These are phyloP conservation scores for Adrianichthys oophorus DNA, from an alignment of 2,797 vertebrate genomes.

Conservation along the genomic window DNA sequence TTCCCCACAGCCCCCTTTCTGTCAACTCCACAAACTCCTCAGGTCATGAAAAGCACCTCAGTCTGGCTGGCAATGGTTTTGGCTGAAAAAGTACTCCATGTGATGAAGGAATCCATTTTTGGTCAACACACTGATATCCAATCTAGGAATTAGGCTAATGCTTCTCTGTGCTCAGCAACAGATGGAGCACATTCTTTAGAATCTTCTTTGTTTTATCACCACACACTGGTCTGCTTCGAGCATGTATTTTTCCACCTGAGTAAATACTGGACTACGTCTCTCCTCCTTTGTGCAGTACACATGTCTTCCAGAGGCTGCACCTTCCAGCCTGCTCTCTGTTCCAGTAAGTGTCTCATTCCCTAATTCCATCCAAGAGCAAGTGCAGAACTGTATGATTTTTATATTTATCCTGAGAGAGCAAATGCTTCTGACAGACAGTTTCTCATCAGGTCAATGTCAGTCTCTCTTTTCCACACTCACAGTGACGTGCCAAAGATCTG, in stretches of 20 bases:
- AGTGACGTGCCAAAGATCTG: constrained; percentile 46
- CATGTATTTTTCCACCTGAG: constrained; percentile 93
- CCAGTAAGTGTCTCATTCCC: constrained; percentile 39
- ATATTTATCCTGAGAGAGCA: constrained; percentile 66
- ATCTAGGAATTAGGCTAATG: constrained; percentile 65
- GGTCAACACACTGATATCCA: constrained; percentile 67
- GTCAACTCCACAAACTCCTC: no score
- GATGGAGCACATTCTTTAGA: constrained; percentile 86
- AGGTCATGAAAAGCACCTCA: no score
- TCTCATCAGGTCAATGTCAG: constrained; percentile 46
- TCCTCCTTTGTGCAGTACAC: constrained; percentile 72
- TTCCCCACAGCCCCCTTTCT: background rate
- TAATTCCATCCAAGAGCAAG: constrained; percentile 51
- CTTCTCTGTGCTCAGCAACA: constrained; percentile 67
- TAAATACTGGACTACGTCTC: constrained; percentile 86
- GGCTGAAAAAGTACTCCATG: constrained; percentile 14
- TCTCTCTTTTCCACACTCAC: constrained; percentile 30
- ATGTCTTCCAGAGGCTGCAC: constrained; percentile 52
- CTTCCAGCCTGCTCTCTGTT: constrained; percentile 46
- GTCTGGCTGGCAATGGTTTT: constrained; percentile 18
- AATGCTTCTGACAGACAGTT: constrained; percentile 63
- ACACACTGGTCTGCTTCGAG: constrained; percentile 75
- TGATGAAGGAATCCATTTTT: constrained; percentile 64
- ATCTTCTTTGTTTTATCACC: constrained; percentile 87
- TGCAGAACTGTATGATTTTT: constrained; percentile 64